Evolutionary conservation across 2,888 invertebrate species (phyloP).

Genomic region (Papilio gigon): DNA sequence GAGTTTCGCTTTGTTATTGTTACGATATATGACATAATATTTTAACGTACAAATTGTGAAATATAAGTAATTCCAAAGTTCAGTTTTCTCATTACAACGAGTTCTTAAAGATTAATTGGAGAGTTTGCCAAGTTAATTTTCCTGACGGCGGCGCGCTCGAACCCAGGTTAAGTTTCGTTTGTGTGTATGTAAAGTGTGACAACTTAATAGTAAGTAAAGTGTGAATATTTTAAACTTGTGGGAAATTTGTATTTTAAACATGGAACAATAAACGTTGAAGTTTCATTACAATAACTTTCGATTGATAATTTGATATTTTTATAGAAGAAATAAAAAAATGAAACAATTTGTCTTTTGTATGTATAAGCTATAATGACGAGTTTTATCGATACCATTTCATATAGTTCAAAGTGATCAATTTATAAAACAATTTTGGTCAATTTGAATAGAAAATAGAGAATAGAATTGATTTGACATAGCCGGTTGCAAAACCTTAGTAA

Average conservation of each 20-base stretch:
- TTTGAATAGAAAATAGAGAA: neutral
- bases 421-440: neutral
- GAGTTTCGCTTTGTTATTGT: no score
- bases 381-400: neutral
- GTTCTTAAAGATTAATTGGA: constrained; percentile 12
- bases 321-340: neutral
- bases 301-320: no score
- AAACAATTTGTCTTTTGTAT: neutral
- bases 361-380: neutral
- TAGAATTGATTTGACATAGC: neutral
- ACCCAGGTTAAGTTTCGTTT: constrained; percentile 8
- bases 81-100: neutral
- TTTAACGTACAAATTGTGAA: neutral
- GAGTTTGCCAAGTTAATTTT: constrained; percentile 29
- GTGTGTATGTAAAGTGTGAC: constrained; percentile 28
- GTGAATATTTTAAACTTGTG: neutral
- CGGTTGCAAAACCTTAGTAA: no score
- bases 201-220: constrained; percentile 10
- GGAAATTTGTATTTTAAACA: neutral
- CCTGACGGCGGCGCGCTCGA: neutral
- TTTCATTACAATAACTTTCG: neutral
- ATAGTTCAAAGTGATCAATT: neutral
- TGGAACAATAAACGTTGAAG: neutral
- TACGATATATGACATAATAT: neutral
- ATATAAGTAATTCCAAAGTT: neutral